Conservation (phyloP, 2,888 invertebrate genomes). For the Tupiocoris notatus region DNA sequence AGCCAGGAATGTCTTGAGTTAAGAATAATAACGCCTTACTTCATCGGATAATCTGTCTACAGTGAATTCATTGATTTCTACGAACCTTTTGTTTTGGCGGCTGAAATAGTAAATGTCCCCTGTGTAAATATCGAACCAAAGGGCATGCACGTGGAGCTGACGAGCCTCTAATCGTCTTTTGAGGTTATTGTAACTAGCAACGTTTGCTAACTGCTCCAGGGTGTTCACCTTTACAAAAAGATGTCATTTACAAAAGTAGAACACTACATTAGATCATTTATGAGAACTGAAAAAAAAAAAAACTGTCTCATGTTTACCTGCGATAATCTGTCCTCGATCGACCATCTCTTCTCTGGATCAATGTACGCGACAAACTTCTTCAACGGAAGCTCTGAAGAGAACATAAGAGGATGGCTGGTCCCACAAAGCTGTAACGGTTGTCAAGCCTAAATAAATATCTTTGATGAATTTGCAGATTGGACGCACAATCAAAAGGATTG, state of each 20-base stretch:
- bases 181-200: slow-evolving; percentile 88
- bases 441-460: too few species aligned
- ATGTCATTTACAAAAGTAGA: too few species aligned
- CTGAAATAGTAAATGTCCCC: slow-evolving; percentile 95
- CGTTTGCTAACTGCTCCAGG: slow-evolving; percentile 86
- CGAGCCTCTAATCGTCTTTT: slow-evolving; percentile 76
- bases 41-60: slow-evolving; percentile 73
- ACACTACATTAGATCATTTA: too few species aligned
- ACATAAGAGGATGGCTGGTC: slow-evolving; percentile 71
- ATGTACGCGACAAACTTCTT: slow-evolving; percentile 90
- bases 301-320: too few species aligned
- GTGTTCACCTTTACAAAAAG: slow-evolving; percentile 70
- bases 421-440: slow-evolving; percentile 55
- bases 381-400: slow-evolving; percentile 82
- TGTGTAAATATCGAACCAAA: slow-evolving; percentile 97
- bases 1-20: too few species aligned
- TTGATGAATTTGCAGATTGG: too few species aligned
- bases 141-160: slow-evolving; percentile 83
- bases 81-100: slow-evolving; percentile 77
- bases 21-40: slow-evolving; percentile 77
- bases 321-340: slow-evolving; percentile 86
- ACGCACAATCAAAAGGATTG: too few species aligned
- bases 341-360: slow-evolving; percentile 86
- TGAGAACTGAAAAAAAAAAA: too few species aligned
- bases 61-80: slow-evolving; percentile 80